Evolutionary conservation across 2,797 vertebrate species (phyloP), one percentile per base, ranked within the genome.

Genomic region (Cyprinella venusta): DNA sequence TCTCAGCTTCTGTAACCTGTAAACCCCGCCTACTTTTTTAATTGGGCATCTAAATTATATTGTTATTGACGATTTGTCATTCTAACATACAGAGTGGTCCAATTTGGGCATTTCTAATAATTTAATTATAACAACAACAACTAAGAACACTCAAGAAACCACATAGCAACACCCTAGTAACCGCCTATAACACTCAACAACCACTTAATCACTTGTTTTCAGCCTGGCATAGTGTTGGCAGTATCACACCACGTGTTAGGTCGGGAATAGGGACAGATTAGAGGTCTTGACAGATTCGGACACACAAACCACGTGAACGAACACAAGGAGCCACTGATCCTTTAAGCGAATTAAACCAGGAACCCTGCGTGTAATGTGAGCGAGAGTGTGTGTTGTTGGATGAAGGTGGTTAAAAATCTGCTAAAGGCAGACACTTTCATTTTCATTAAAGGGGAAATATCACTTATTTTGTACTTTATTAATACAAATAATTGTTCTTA

Each of bases 281-380:
- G 64, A 63, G 56, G 24, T 10, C 19, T 56, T 61, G 65, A 65
- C 61, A 63, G 76, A 72, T 50, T 82, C 52, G 78, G 52, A 56
- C 26, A 24, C 26, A 52, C 48, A 67, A 80, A 68, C 52, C 78
- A 82, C 61, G 87, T 87, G 88, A 84, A 54, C 64, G 36, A 52
- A 24, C 80, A 50, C 75, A 52, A 61, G 61, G 42, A 9, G 64
- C 59, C 64, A 84, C 59, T 87, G 82, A 92, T 70, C 84, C 86
- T 33, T 81, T 89, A 81, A 88, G 86, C 75, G 80, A n/a, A 86
- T 91, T 84, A 90, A 89, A 30, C 33, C 18, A 85, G 79, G 80
- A 78, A 50, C 56, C n/a, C 36, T 68, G 16, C 15, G 59, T 48
- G 19, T 81, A 76, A 18, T 59, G 7, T 13, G 21, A 18, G 15